phyloP scores from a whole-genome alignment of 2,888 invertebrate species.

The Callinectes sapidus region DNA sequence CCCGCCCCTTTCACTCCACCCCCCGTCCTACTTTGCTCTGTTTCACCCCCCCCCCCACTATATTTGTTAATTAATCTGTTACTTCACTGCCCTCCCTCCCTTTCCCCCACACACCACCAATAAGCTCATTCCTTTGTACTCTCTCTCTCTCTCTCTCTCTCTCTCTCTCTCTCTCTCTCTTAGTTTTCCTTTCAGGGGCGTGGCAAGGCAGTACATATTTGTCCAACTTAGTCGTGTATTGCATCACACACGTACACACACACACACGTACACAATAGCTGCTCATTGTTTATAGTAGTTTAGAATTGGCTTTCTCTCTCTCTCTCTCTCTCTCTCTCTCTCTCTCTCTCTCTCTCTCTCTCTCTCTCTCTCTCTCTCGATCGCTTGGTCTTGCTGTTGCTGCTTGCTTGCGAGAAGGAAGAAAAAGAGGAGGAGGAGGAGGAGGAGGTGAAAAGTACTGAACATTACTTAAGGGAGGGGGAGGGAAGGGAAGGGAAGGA shows the following conservation, averaged over 20 bases:
- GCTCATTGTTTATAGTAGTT: not conserved
- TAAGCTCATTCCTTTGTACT: not conserved
- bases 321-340: constrained; percentile 29
- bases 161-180: too few species aligned
- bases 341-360: constrained; percentile 33
- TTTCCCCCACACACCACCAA: not conserved
- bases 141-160: not conserved
- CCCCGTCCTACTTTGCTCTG: not conserved
- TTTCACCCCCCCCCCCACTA: not conserved
- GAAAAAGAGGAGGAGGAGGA: not conserved
- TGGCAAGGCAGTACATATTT: not conserved
- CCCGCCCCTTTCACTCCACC: constrained; percentile 13
- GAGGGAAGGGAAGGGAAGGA: not conserved
- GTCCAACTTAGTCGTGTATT: not conserved
- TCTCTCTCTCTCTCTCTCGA: constrained; percentile 3
- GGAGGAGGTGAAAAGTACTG: not conserved
- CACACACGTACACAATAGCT: not conserved
- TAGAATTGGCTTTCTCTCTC: not conserved
- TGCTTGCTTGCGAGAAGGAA: constrained; percentile 10
- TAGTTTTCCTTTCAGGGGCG: not conserved
- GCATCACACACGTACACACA: not conserved
- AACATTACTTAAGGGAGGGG: not conserved
- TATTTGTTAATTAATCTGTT: not conserved
- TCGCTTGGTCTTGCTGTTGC: constrained; percentile 14
- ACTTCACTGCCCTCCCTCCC: not conserved